phyloP scores from a whole-genome alignment of 1,140 invertebrate genomes.

The Sycobia sp. region DNA sequence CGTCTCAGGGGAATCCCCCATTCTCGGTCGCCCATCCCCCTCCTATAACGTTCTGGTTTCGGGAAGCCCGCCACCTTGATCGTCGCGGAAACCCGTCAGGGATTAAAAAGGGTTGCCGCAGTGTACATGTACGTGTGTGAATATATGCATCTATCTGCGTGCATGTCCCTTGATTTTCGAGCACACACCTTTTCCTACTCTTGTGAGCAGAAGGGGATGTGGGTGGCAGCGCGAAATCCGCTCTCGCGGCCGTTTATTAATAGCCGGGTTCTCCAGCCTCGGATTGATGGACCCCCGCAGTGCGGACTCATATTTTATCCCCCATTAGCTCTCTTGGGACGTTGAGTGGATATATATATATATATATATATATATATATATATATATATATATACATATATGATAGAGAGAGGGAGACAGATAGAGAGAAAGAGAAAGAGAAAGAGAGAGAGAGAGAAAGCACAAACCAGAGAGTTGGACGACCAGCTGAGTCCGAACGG shows the following conservation, averaged over 20 bases:
- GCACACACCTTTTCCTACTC: too few species aligned
- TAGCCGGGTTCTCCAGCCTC: constrained; percentile 47
- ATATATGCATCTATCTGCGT: too few species aligned
- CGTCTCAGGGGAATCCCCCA: too few species aligned
- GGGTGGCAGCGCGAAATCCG: constrained; percentile 40
- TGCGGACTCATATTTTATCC: constrained; percentile 50
- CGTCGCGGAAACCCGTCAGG: constrained; percentile 4
- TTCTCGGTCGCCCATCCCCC: too few species aligned
- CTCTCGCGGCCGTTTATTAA: constrained; percentile 52
- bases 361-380: too few species aligned
- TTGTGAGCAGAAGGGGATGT: constrained; percentile 21
- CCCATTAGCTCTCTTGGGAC: constrained; percentile 47
- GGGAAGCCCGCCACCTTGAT: neutral
- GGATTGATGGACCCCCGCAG: constrained; percentile 51
- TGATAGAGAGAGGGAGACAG: neutral
- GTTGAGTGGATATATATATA: neutral
- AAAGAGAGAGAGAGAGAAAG: neutral
- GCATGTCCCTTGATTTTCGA: constrained; percentile 36
- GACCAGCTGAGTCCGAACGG: constrained; percentile 43
- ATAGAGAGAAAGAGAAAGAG: neutral
- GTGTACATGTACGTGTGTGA: too few species aligned
- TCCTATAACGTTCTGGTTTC: too few species aligned
- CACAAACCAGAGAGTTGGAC: constrained; percentile 42
- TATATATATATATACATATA: neutral
- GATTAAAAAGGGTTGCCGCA: constrained; percentile 49